phyloP scores from a whole-genome alignment of 2,113 vertebrate species.

The Albula goreensis region DNA sequence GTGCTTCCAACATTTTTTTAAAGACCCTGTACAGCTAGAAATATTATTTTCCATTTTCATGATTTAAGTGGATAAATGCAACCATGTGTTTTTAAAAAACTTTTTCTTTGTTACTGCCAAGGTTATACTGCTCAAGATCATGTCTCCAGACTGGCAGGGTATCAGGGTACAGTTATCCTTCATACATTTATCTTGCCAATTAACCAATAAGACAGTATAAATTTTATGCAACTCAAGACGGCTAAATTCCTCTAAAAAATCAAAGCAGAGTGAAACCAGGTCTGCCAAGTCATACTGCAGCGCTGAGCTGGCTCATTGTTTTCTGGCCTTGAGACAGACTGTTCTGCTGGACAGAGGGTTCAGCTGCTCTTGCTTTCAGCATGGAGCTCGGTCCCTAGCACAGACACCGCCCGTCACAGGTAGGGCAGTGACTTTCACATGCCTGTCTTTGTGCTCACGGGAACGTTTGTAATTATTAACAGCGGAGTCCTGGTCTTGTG shows the following conservation, averaged over 20 bases:
- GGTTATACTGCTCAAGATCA: neutral
- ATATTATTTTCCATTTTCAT: conserved; percentile 1
- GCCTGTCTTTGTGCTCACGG: neutral
- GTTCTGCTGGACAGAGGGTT: neutral
- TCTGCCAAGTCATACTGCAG: neutral
- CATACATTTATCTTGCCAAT: neutral
- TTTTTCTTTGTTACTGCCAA: neutral
- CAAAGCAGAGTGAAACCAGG: neutral
- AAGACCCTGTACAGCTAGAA: neutral
- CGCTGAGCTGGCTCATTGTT: neutral
- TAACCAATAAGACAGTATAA: neutral
- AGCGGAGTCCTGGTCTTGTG: neutral
- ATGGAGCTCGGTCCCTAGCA: neutral
- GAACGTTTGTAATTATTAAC: neutral
- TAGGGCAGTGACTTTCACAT: neutral
- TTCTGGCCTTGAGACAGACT: neutral
- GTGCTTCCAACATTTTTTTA: neutral
- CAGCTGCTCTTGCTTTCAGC: neutral
- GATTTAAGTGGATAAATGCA: neutral
- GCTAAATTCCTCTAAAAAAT: neutral
- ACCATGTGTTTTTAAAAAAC: neutral
- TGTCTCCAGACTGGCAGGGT: neutral
- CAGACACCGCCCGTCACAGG: neutral
- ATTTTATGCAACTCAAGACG: neutral
- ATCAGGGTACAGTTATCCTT: neutral